These are phyloP conservation scores for Orgyia antiqua DNA, from an alignment of 2,888 invertebrate genomes.

Conservation along the genomic window DNA sequence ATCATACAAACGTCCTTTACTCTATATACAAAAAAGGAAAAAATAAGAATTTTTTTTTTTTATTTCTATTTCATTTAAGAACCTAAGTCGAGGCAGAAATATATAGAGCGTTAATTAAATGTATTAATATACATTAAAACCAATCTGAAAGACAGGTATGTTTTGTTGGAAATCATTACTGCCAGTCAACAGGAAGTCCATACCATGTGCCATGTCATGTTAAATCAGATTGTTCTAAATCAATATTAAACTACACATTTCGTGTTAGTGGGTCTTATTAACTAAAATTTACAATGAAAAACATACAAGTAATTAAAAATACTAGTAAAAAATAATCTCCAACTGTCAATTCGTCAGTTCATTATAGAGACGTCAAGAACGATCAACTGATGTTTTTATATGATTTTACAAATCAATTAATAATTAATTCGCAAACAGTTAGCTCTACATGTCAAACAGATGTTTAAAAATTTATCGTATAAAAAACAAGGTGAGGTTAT, in stretches of 20 bases:
- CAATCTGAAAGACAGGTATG: too few species aligned
- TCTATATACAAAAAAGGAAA: too few species aligned
- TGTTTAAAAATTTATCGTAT: neutral
- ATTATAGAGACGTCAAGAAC: constrained; percentile 3
- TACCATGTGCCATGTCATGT: too few species aligned
- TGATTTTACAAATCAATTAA: constrained; percentile 10
- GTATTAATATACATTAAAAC: too few species aligned
- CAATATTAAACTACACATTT: neutral
- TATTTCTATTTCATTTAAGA: too few species aligned
- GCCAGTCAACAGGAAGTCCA: too few species aligned
- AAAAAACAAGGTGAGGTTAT: neutral
- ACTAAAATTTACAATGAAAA: neutral
- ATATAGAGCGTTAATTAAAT: too few species aligned
- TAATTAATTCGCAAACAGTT: constrained; percentile 15
- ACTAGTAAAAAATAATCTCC: constrained; percentile 1
- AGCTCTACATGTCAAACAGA: constrained; percentile 13
- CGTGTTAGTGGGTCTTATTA: neutral
- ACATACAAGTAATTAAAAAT: neutral
- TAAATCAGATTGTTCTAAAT: neutral
- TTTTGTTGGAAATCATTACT: too few species aligned
- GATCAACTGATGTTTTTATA: constrained; percentile 9
- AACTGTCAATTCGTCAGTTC: constrained; percentile 4
- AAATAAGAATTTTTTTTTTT: too few species aligned
- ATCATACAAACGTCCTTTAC: too few species aligned
- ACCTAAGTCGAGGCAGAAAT: too few species aligned